Evolutionary conservation across 2,888 invertebrate species (phyloP).

Genomic region (Hymenopus coronatus): DNA sequence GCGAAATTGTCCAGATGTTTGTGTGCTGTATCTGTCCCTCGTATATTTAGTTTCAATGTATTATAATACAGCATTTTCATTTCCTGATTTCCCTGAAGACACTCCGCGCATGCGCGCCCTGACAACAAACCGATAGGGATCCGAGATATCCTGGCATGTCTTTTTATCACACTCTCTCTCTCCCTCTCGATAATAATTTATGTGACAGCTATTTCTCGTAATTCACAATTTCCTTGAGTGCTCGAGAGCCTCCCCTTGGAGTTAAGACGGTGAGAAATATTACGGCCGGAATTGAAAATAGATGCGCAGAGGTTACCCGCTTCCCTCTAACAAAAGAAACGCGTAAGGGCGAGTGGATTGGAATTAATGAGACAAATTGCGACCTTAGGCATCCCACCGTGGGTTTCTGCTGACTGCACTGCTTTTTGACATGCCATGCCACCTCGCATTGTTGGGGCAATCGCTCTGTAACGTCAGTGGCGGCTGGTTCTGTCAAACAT

Average conservation of each 20-base stretch:
- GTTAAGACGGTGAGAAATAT: background rate
- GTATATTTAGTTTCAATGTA: too few relatives aligned
- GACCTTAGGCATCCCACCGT: background rate
- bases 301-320: background rate
- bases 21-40: too few relatives aligned
- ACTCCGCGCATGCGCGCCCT: background rate
- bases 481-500: too few relatives aligned
- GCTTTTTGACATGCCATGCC: too few relatives aligned
- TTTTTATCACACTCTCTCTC: background rate
- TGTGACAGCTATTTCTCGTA: background rate
- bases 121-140: too few relatives aligned
- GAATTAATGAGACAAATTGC: background rate
- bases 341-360: background rate
- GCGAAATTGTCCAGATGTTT: too few relatives aligned
- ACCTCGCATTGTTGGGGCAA: background rate
- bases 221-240: background rate
- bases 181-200: background rate
- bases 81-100: background rate
- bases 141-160: too few relatives aligned
- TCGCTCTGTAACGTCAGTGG: background rate
- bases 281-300: background rate
- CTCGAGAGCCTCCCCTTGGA: background rate
- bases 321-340: background rate
- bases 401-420: background rate
- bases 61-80: background rate